phyloP scores from a whole-genome alignment of 2,113 vertebrate genomes.

The Sterna hirundo region DNA sequence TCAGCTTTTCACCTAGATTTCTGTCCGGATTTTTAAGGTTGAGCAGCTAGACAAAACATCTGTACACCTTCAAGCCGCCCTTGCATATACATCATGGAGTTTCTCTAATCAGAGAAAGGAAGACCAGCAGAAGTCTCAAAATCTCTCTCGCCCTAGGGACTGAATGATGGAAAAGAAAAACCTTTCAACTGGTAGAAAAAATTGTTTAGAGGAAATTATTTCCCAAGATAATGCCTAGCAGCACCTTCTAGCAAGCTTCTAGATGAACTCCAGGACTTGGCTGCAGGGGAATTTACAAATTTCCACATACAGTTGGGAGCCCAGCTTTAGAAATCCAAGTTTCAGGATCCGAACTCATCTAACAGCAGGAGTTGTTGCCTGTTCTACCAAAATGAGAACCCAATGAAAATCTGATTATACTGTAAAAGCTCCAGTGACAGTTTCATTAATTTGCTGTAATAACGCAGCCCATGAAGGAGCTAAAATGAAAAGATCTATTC shows the following conservation, averaged over 20 bases:
- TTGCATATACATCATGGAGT: neutral
- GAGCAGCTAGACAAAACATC: neutral
- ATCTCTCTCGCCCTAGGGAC: neutral
- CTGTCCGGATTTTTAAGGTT: neutral
- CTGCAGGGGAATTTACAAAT: neutral
- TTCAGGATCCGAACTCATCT: neutral
- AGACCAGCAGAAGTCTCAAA: neutral
- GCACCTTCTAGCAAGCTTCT: neutral
- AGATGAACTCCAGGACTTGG: neutral
- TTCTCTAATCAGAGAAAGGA: neutral
- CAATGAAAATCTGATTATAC: neutral
- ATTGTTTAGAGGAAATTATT: neutral
- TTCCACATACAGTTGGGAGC: rapidly evolving
- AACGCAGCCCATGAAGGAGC: neutral
- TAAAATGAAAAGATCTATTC: neutral
- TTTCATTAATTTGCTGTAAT: neutral
- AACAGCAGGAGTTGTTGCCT: neutral
- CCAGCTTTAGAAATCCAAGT: neutral
- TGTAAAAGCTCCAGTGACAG: neutral
- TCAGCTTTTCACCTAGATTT: neutral
- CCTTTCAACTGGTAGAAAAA: neutral
- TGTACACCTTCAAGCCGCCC: neutral
- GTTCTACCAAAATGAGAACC: neutral
- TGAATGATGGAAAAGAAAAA: neutral
- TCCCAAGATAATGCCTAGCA: neutral